phyloP scores from a whole-genome alignment of 2,888 invertebrate species.

The Antheraea yamamai region DNA sequence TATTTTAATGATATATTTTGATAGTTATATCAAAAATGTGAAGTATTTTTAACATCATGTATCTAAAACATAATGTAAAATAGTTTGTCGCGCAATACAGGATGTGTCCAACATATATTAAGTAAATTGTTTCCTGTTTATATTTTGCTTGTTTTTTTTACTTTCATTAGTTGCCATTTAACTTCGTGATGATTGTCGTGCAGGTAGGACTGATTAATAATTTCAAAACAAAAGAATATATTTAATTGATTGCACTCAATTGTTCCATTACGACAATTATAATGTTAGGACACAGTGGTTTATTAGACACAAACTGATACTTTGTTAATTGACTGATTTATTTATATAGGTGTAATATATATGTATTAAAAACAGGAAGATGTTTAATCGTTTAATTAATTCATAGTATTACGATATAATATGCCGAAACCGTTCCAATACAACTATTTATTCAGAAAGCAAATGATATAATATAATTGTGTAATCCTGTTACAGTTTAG shows the following conservation, averaged over 20 bases:
- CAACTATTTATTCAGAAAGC: not conserved
- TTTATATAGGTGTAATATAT: not conserved
- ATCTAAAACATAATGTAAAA: not conserved
- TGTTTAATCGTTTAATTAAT: not conserved
- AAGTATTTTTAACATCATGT: constrained; percentile 24
- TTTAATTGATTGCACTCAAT: not conserved
- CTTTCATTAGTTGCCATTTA: not conserved
- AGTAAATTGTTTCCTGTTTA: not conserved
- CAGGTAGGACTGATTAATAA: not conserved
- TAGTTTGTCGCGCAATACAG: not conserved
- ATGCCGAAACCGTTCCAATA: not conserved
- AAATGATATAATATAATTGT: constrained; percentile 39
- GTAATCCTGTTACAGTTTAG: constrained; percentile 59
- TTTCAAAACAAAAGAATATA: not conserved
- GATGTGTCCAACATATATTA: not conserved
- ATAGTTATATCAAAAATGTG: constrained; percentile 31
- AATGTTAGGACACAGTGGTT: not conserved
- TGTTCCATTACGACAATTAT: not conserved
- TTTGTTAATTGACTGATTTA: not conserved
- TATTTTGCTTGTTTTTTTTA: not conserved
- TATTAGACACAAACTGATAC: not conserved
- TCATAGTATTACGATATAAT: not conserved
- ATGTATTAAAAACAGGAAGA: too few species aligned
- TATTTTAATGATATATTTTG: constrained; percentile 30
- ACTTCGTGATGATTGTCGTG: not conserved